These are phyloP conservation scores for Nemotelus nigrinus DNA, from an alignment of 2,888 invertebrate genomes.

Conservation along the genomic window DNA sequence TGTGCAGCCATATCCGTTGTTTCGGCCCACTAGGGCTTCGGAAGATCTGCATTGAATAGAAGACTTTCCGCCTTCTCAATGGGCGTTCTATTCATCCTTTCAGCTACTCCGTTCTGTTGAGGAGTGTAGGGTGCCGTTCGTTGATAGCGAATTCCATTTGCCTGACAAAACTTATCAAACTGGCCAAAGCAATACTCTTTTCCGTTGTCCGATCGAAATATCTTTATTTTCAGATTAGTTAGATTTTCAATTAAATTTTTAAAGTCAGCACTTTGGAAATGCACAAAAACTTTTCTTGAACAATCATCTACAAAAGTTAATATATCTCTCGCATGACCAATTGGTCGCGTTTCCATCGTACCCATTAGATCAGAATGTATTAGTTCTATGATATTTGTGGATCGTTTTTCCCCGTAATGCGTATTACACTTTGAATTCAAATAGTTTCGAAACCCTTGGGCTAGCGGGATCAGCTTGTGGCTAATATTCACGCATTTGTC, in stretches of 20 bases:
- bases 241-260: constrained; percentile 55
- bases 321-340: constrained; percentile 58
- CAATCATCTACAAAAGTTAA: constrained; percentile 44
- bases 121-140: constrained; percentile 56
- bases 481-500: too few relatives aligned
- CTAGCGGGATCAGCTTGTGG: too few relatives aligned
- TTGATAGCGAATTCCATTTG: constrained; percentile 57
- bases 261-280: constrained; percentile 52
- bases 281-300: constrained; percentile 51
- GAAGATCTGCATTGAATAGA: constrained; percentile 52
- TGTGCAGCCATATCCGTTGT: constrained; percentile 52
- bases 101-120: constrained; percentile 58
- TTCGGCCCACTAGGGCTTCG: constrained; percentile 57
- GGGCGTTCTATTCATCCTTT: constrained; percentile 54
- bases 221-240: constrained; percentile 52
- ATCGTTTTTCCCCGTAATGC: constrained; percentile 44
- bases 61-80: constrained; percentile 54
- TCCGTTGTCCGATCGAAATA: constrained; percentile 54
- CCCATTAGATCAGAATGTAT: not conserved
- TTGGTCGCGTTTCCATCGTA: constrained; percentile 51
- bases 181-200: constrained; percentile 51
- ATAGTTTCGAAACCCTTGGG: too few relatives aligned
- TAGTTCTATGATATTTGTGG: constrained; percentile 26
- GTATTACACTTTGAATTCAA: too few relatives aligned
- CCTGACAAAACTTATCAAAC: constrained; percentile 51